phyloP scores from a whole-genome alignment of 2,888 invertebrate species.

The Galerucella pusilla region DNA sequence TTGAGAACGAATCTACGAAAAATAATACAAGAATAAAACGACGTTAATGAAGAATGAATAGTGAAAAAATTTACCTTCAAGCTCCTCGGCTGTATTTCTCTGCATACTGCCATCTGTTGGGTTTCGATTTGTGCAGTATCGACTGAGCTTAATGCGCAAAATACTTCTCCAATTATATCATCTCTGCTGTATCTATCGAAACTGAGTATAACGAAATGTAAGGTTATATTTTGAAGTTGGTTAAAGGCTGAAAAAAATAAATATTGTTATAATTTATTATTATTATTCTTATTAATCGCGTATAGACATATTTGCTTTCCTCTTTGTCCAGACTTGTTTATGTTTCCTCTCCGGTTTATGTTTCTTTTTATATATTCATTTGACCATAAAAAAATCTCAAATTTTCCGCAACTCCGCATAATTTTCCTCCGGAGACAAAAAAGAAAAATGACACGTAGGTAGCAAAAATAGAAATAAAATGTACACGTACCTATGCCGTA shows the following conservation, averaged over 20 bases:
- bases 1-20: conserved; percentile 84
- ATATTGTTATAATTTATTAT: neutral
- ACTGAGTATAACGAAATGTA: conserved; percentile 93
- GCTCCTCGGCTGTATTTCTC: conserved; percentile 93
- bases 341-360: neutral
- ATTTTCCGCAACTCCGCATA: neutral
- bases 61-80: conserved; percentile 76
- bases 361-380: conserved; percentile 13
- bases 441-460: neutral
- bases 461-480: no score
- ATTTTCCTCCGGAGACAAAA: conserved; percentile 6
- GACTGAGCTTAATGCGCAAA: conserved; percentile 80
- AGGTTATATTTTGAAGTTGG: conserved; percentile 88
- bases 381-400: conserved; percentile 4
- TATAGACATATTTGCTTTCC: neutral
- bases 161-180: conserved; percentile 97
- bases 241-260: conserved; percentile 68
- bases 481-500: conserved; percentile 78
- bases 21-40: conserved; percentile 5
- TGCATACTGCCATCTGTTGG: conserved; percentile 83
- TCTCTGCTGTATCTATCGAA: conserved; percentile 98
- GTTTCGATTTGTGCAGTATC: conserved; percentile 78
- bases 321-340: no score
- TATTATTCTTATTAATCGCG: neutral
- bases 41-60: neutral